Evolutionary conservation across 1,140 invertebrate species (phyloP).

Genomic region (Callitettix versicolor): DNA sequence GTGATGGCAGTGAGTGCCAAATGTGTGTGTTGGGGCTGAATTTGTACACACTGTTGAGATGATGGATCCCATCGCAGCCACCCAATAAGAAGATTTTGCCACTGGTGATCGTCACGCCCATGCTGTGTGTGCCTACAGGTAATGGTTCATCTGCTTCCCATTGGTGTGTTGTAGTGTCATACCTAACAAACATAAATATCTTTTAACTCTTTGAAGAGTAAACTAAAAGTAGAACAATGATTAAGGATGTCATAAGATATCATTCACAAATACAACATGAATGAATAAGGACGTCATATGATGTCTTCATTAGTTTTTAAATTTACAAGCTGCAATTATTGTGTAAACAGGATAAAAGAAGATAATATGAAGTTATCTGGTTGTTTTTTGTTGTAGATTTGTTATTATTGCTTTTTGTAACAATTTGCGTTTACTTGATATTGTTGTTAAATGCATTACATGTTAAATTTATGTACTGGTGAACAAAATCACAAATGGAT

Average conservation of each 20-base stretch:
- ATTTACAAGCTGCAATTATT: too few species aligned
- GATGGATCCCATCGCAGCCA: constrained; percentile 1
- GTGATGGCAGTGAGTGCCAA: background rate
- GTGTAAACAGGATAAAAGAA: too few species aligned
- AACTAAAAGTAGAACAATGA: too few species aligned
- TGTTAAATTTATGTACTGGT: background rate
- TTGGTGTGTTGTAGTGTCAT: background rate
- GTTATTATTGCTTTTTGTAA: too few species aligned
- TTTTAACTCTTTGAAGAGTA: background rate
- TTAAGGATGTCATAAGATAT: too few species aligned
- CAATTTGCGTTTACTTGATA: too few species aligned
- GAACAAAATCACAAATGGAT: too few species aligned
- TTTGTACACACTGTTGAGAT: background rate
- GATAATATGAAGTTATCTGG: background rate
- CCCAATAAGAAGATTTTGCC: background rate
- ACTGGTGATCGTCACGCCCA: background rate
- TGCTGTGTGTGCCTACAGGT: constrained; percentile 1
- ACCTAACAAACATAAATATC: background rate
- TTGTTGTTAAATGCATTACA: background rate
- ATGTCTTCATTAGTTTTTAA: background rate
- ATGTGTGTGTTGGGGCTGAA: constrained; percentile 2
- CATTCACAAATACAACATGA: too few species aligned
- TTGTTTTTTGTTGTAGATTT: too few species aligned
- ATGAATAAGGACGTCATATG: too few species aligned
- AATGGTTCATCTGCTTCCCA: background rate